Conservation (phyloP, 2,113 vertebrate genomes). For the Eleginops maclovinus region DNA sequence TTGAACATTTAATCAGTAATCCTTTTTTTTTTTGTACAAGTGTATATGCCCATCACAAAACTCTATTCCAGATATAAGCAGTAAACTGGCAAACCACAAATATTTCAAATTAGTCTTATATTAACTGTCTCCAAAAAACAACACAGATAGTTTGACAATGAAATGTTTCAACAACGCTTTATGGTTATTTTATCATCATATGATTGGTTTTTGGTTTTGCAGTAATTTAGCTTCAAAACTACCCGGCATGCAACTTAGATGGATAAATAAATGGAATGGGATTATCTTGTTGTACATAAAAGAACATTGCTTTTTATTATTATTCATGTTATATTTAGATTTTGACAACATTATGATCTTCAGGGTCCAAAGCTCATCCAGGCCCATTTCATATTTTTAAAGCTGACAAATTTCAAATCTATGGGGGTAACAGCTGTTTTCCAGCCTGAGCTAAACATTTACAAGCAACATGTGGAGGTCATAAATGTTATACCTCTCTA, state of each 20-base stretch:
- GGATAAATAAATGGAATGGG: not conserved
- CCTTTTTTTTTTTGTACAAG: not conserved
- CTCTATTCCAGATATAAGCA: not conserved
- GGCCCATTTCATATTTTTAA: not conserved
- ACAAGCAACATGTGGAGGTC: not conserved
- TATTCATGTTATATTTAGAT: too few relatives aligned
- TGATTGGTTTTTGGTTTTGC: too few relatives aligned
- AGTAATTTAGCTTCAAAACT: not conserved
- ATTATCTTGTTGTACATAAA: not conserved
- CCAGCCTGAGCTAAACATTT: not conserved
- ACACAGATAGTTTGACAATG: not conserved
- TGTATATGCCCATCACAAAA: not conserved
- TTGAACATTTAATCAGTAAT: not conserved
- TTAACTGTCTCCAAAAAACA: not conserved
- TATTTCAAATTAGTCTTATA: not conserved
- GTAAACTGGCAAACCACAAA: not conserved
- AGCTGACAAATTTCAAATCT: constrained; percentile 34
- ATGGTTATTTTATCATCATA: too few relatives aligned
- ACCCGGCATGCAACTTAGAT: not conserved
- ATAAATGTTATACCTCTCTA: not conserved
- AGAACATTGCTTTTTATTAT: not conserved
- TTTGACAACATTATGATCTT: too few relatives aligned
- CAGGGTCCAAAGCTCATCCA: not conserved
- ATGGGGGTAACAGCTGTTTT: not conserved
- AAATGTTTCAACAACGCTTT: not conserved